A percentile compares a stretch with the other conserved stretches of the same genome.
Conservation (phyloP, 2,113 vertebrate genomes). For the Muntiacus reevesi region DNA sequence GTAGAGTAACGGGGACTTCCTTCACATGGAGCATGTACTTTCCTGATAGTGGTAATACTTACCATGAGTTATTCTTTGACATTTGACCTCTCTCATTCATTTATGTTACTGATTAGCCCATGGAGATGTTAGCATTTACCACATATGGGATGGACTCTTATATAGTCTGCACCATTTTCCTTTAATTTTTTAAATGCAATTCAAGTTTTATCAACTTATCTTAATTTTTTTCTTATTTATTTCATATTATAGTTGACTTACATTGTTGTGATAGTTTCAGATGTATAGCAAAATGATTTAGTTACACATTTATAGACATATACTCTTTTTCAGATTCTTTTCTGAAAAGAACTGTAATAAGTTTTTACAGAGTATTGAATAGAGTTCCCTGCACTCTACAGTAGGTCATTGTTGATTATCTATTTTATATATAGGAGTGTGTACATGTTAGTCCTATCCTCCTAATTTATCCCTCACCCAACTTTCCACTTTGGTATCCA, state of each 20-base stretch:
- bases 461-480: background rate
- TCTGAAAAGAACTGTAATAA: background rate
- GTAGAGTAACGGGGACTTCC: background rate
- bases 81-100: background rate
- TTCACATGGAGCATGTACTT: background rate
- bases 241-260: background rate
- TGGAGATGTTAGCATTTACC: background rate
- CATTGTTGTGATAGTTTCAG: background rate
- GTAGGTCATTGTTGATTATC: background rate
- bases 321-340: background rate
- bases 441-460: background rate
- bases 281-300: background rate
- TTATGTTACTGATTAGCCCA: background rate
- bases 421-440: background rate
- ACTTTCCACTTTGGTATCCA: background rate
- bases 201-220: background rate
- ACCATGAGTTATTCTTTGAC: background rate
- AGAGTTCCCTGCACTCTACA: background rate
- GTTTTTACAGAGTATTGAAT: background rate
- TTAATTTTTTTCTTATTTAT: background rate
- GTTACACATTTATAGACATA: background rate
- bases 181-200: background rate
- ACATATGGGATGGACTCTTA: background rate
- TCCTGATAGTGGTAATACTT: background rate
- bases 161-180: background rate